phyloP scores from a whole-genome alignment of 2,797 vertebrate genomes.

The Chloroceryle inda region DNA sequence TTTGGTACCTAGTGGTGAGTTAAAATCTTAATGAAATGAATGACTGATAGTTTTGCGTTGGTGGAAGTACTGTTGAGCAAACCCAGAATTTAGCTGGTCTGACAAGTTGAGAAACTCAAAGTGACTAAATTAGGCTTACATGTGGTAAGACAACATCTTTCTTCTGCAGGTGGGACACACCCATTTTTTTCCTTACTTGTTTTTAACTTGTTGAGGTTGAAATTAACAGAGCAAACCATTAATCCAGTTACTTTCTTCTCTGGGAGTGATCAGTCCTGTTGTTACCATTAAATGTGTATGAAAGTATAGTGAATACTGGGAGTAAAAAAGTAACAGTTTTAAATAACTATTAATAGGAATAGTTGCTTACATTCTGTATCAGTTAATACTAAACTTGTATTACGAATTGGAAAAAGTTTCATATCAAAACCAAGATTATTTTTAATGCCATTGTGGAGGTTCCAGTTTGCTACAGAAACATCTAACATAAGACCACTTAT shows the following conservation, averaged over 20 bases:
- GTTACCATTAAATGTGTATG: not conserved
- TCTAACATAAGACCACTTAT: not conserved
- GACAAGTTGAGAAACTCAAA: not conserved
- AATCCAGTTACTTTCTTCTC: not conserved
- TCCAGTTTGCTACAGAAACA: not conserved
- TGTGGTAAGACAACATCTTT: not conserved
- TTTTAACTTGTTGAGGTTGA: not conserved
- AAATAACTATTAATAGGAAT: not conserved
- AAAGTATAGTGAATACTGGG: not conserved
- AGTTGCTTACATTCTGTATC: not conserved
- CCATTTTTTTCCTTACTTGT: not conserved
- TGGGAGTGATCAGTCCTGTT: not conserved
- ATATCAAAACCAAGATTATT: not conserved
- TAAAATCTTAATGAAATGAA: not conserved
- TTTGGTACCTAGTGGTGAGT: not conserved
- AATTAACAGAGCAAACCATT: constrained; percentile 6
- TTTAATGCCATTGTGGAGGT: not conserved
- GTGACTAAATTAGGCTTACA: not conserved
- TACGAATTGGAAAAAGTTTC: not conserved
- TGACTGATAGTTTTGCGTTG: not conserved
- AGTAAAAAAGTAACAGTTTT: not conserved
- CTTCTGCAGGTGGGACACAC: not conserved
- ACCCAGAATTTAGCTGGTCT: not conserved
- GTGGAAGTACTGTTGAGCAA: constrained; percentile 1
- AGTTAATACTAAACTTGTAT: not conserved